Evolutionary conservation across 2,113 vertebrate species (phyloP).

Genomic region (Nothobranchius furzeri): DNA sequence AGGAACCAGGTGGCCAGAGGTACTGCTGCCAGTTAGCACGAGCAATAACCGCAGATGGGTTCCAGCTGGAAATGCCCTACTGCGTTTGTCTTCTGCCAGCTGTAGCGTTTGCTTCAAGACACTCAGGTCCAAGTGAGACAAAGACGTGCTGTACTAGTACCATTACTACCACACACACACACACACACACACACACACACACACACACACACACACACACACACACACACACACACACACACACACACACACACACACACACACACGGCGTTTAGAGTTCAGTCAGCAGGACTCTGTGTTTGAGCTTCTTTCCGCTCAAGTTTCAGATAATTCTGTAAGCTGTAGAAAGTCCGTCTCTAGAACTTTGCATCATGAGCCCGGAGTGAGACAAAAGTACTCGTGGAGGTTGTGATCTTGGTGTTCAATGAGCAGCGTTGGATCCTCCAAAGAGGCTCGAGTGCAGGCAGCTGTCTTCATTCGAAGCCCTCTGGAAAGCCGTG

Average conservation of each 20-base stretch:
- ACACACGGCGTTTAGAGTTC: background rate
- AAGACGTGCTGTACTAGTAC: background rate
- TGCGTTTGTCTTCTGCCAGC: slow-evolving; percentile 36
- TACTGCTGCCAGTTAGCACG: slow-evolving; percentile 47
- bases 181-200: too few relatives aligned
- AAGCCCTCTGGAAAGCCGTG: too few relatives aligned
- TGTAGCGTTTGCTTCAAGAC: slow-evolving; percentile 41
- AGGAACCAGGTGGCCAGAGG: slow-evolving; percentile 98
- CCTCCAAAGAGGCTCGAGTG: too few relatives aligned
- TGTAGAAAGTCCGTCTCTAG: background rate
- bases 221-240: too few relatives aligned
- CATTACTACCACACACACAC: too few relatives aligned
- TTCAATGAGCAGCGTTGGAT: too few relatives aligned
- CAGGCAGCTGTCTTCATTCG: too few relatives aligned
- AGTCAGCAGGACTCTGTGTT: background rate
- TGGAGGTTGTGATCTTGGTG: too few relatives aligned
- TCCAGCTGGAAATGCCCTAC: background rate
- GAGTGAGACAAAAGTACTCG: too few relatives aligned
- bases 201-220: too few relatives aligned
- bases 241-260: too few relatives aligned
- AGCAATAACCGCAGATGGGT: background rate
- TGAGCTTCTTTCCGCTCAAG: background rate
- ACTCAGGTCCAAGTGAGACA: slow-evolving; percentile 39
- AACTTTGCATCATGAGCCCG: too few relatives aligned
- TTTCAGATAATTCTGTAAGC: background rate